phyloP scores from a whole-genome alignment of 2,888 invertebrate species.

The Nemurella pictetii region DNA sequence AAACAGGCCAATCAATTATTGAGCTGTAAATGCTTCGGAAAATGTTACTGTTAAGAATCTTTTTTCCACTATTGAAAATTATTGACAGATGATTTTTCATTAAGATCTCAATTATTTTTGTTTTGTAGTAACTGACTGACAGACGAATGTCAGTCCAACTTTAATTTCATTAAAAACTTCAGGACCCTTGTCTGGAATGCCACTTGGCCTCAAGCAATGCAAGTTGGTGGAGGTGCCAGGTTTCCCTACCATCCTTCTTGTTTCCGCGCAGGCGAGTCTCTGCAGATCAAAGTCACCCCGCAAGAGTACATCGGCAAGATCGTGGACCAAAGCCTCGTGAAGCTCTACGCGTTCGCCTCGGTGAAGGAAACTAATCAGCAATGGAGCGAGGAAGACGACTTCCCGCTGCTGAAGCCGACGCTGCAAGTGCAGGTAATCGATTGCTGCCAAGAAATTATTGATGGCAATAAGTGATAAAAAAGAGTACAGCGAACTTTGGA shows the following conservation, averaged over 20 bases:
- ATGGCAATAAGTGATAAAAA: background rate
- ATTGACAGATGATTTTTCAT: too few relatives aligned
- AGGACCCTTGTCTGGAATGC: too few relatives aligned
- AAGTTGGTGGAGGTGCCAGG: background rate
- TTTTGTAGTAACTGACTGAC: too few relatives aligned
- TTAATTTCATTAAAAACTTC: too few relatives aligned
- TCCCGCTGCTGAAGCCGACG: conserved; percentile 68
- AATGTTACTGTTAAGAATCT: too few relatives aligned
- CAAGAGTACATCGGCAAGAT: conserved; percentile 71
- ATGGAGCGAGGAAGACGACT: conserved; percentile 75
- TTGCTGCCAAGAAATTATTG: background rate
- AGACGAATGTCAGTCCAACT: too few relatives aligned
- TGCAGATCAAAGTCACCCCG: conserved; percentile 64
- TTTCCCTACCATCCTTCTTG: background rate
- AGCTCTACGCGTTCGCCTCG: conserved; percentile 71
- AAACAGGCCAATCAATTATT: too few relatives aligned
- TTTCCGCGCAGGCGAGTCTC: conserved; percentile 56
- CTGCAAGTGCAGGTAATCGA: conserved; percentile 62
- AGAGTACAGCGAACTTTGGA: background rate
- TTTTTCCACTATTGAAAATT: too few relatives aligned
- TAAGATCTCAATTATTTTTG: too few relatives aligned
- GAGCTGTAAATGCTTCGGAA: too few relatives aligned
- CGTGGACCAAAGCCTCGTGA: conserved; percentile 70
- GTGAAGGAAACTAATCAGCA: conserved; percentile 74
- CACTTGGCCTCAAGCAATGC: too few relatives aligned